Conservation (phyloP, 2,888 invertebrate species). For the Plebejus melissa region DNA sequence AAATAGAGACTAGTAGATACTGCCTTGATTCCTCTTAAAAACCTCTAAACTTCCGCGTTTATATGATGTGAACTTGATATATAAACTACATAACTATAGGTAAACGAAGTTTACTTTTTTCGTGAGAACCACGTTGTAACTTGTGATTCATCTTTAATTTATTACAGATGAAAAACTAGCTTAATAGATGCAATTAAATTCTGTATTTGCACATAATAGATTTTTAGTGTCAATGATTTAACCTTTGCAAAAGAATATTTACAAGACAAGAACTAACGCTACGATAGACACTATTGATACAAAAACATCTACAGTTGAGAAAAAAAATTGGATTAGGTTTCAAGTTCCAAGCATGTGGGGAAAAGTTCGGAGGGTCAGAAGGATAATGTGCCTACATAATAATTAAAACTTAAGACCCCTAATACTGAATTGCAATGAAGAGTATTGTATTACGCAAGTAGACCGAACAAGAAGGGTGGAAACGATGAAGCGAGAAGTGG, state of each 20-base stretch:
- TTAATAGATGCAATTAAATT: constrained; percentile 30
- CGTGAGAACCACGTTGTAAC: constrained; percentile 9
- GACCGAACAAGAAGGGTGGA: constrained; percentile 10
- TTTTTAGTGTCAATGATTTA: constrained; percentile 7
- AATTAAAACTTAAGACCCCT: constrained; percentile 25
- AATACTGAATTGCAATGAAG: constrained; percentile 2
- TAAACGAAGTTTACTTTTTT: constrained; percentile 7
- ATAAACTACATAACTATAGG: not conserved
- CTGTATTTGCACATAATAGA: constrained; percentile 36
- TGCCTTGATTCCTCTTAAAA: not conserved
- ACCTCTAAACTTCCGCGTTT: not conserved
- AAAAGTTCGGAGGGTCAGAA: not conserved
- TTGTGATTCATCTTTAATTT: constrained; percentile 18
- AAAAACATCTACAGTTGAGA: not conserved
- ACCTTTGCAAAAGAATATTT: not conserved
- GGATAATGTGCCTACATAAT: constrained; percentile 19
- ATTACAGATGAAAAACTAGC: constrained; percentile 29
- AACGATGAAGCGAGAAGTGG: not conserved
- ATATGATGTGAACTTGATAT: not conserved
- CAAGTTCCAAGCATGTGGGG: not conserved
- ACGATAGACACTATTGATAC: constrained; percentile 8
- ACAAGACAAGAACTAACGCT: not conserved
- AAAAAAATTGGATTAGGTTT: constrained; percentile 11
- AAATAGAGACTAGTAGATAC: not conserved
- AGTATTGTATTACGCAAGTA: constrained; percentile 20